Evolutionary conservation across 1,140 invertebrate species (phyloP), one percentile per base, ranked within the genome.

Genomic region (Cydia fagiglandana): DNA sequence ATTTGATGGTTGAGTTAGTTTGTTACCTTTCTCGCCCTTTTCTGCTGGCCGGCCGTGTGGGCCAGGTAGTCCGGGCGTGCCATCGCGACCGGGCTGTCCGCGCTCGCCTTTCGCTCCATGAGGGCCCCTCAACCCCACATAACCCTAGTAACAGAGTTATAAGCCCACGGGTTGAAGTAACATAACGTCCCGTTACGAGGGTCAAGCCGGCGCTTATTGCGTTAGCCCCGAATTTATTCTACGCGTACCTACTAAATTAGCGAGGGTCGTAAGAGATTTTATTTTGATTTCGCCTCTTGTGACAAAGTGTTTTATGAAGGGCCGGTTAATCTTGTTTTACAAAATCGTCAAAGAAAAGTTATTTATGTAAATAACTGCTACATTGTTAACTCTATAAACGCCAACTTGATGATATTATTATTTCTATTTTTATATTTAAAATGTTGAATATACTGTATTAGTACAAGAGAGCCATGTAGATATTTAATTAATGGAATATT

Each of bases 11-110:
- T 84, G 79, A 88, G 84, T 88, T 87, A 85, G 83, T 86, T 90
- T 84, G 81, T 91, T 93, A 88, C 94, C 94, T 90, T 94, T 94
- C 83, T 94, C 94, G 24, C 94, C 94, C 81, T 94, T 94, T 83
- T 93, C 91, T 1, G 93, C 93, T 74, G 93, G 91, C 47, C 90
- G 93, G 47, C 93, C 93, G 79, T 93, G 88, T 7, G 92, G 83
- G 79, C 93, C 94, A 5, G 93, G 91, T 13, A 91, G 77, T 12
- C 91, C 91, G 75, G 91, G 87, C 34, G 82, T 75, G 9, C 91
- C 91, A 75, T 92, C 91, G 75, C 87, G 86, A 2, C 91, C 90
- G 7, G 89, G 30, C 41, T 77, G 84, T 6, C 91, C 91, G 24
- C 89, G 78, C 66, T 92, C 91, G 20, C 89, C 91, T 79, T 92